Conservation (phyloP, 2,888 invertebrate genomes). For the Eupithecia tripunctaria region DNA sequence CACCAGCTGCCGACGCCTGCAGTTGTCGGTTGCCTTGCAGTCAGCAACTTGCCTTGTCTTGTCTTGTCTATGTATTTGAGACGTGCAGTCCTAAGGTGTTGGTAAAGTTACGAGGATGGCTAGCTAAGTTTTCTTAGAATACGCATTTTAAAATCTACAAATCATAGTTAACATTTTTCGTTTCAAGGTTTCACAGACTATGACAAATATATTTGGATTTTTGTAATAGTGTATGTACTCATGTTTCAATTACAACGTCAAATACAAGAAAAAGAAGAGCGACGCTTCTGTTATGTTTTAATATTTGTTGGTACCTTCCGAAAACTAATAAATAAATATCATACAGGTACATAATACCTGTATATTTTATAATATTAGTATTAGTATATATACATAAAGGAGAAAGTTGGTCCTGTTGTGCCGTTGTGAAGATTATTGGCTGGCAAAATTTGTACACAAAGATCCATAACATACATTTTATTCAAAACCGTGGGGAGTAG, state of each 20-base stretch:
- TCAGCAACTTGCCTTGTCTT: too few species aligned
- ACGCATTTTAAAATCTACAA: not conserved
- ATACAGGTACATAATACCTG: not conserved
- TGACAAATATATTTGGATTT: not conserved
- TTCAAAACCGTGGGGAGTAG: too few species aligned
- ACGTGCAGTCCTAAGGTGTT: too few species aligned
- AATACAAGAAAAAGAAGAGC: not conserved
- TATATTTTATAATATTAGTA: too few species aligned
- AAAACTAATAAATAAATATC: not conserved
- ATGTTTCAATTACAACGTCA: not conserved
- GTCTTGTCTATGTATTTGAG: too few species aligned
- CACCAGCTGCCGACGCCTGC: too few species aligned
- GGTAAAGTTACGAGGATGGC: not conserved
- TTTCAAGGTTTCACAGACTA: not conserved
- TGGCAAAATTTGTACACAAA: too few species aligned
- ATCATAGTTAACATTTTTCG: not conserved
- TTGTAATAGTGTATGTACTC: not conserved
- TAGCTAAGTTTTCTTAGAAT: not conserved
- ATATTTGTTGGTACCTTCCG: not conserved
- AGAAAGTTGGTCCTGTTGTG: too few species aligned
- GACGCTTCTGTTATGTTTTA: not conserved
- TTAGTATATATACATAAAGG: too few species aligned
- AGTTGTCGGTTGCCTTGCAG: too few species aligned
- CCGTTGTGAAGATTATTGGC: too few species aligned
- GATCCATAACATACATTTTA: too few species aligned